phyloP scores from a whole-genome alignment of 1,140 invertebrate species.

The Drosophila lowei region DNA sequence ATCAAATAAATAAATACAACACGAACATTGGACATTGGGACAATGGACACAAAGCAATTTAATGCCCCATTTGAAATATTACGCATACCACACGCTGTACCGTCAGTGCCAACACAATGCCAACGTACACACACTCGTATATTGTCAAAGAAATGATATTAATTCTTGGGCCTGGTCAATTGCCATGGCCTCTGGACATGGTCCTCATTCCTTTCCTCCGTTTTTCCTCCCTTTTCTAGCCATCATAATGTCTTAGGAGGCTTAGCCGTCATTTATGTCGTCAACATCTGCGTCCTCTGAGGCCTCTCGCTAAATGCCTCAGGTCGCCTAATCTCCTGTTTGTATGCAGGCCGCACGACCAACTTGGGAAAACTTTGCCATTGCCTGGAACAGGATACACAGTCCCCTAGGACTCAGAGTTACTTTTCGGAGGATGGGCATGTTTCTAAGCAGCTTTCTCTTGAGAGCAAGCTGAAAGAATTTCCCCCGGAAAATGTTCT shows the following conservation, averaged over 20 bases:
- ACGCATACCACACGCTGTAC: slow-evolving; percentile 58
- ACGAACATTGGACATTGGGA: slow-evolving; percentile 17
- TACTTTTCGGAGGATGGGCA: too few relatives aligned
- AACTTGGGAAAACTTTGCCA: slow-evolving; percentile 27
- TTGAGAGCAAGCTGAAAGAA: slow-evolving; percentile 10
- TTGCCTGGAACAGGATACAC: background rate
- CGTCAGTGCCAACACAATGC: slow-evolving; percentile 15
- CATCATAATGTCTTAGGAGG: slow-evolving; percentile 31
- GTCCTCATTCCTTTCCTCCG: background rate
- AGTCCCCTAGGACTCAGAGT: too few relatives aligned
- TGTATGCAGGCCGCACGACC: slow-evolving; percentile 56
- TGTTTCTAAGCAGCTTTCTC: background rate
- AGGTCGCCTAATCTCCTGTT: slow-evolving; percentile 59
- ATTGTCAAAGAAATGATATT: slow-evolving; percentile 24
- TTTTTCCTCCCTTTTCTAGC: background rate
- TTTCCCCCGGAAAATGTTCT: slow-evolving; percentile 10
- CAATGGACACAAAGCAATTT: slow-evolving; percentile 37
- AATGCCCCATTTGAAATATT: slow-evolving; percentile 47
- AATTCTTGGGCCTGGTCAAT: slow-evolving; percentile 40
- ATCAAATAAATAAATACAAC: slow-evolving; percentile 44
- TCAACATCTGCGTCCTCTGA: slow-evolving; percentile 47
- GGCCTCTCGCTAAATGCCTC: slow-evolving; percentile 49
- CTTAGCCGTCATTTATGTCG: slow-evolving; percentile 55
- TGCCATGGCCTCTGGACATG: slow-evolving; percentile 20
- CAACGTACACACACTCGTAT: background rate